These are phyloP conservation scores for Lepidocyrtinus sp. DNA, from an alignment of 2,888 invertebrate genomes.

Conservation along the genomic window DNA sequence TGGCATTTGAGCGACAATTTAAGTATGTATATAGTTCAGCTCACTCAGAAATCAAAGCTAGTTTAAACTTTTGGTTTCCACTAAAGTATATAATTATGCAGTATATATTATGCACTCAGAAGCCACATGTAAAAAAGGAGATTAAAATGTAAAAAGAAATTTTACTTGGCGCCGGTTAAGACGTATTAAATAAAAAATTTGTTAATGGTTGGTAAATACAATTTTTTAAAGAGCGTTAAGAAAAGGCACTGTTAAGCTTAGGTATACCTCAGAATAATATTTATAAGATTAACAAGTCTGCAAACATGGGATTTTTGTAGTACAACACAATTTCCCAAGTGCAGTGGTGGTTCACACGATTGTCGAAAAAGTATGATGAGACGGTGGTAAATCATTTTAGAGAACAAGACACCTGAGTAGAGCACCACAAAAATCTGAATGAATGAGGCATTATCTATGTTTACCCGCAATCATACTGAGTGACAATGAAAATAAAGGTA, in stretches of 20 bases:
- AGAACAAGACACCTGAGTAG: conserved; percentile 41
- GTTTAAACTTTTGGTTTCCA: not conserved
- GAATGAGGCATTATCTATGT: conserved; percentile 56
- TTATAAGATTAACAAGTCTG: not conserved
- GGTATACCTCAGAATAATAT: conserved; percentile 1
- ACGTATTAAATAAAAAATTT: too few species aligned
- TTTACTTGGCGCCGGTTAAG: too few species aligned
- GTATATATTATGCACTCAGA: too few species aligned
- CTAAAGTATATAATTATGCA: too few species aligned
- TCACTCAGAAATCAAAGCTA: not conserved
- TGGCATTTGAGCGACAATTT: not conserved
- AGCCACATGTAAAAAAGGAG: too few species aligned
- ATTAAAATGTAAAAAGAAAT: too few species aligned
- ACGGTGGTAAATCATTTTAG: conserved; percentile 51
- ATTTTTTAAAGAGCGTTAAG: too few species aligned
- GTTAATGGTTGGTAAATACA: too few species aligned
- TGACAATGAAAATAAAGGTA: conserved; percentile 58
- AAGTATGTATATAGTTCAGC: too few species aligned
- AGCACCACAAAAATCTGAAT: conserved; percentile 6
- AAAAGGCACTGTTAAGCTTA: not conserved
- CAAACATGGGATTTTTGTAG: not conserved
- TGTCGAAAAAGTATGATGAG: conserved; percentile 49
- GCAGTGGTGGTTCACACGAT: conserved; percentile 59
- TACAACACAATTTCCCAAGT: not conserved
- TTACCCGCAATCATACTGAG: conserved; percentile 55